Base-by-base conservation (phyloP, 2,888 invertebrate species). In the Priocnemis perturbator region DNA sequence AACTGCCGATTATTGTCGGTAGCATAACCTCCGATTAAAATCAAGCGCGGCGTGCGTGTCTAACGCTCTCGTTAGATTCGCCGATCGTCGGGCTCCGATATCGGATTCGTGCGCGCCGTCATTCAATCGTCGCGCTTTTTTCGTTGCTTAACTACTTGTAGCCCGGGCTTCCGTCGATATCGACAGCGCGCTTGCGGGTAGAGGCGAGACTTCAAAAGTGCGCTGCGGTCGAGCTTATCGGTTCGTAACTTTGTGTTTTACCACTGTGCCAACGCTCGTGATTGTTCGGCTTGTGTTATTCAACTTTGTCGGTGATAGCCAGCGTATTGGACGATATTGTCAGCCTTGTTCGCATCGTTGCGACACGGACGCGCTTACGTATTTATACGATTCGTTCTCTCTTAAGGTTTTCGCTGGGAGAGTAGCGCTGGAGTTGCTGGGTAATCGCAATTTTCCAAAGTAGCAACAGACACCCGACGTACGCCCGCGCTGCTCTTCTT, bases 1-100 rank as follows among this genome's bases (percentile, higher is more conserved):
- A 83, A 82, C 83, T 84, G 80, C 77, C 79, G 82, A 78, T 84
- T 84, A 86, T 81, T 79, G 77, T 76, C 76, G 63, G 65, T 75
- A 76, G 73, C 77, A 73, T 79, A 81, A 80, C 73, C 74, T 78
- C 77, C 74, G 79, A 86, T 84, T 83, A 78, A 82, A 84, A 86
- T 83, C 79, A 78, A 74, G 75, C 71, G 67, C 64, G 65, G 30
- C 64, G 59, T 64, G 50, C 60, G 73, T 56, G 19, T 69, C 71
- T 77, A 76, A 76, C 70, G 73, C 62, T 78, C 71, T 77, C 67
- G 73, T 78, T 67, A 71, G 67, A 26, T 67, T 69, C 62, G 66
- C 74, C 76, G 72, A 72, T 78, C 74, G 69, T 59, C 60, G 63
- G 63, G 68, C 26, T 1, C 4, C 37, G 37, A 37, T 37, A 37